Conservation (phyloP, 2,888 invertebrate species). For the Melolontha melolontha region DNA sequence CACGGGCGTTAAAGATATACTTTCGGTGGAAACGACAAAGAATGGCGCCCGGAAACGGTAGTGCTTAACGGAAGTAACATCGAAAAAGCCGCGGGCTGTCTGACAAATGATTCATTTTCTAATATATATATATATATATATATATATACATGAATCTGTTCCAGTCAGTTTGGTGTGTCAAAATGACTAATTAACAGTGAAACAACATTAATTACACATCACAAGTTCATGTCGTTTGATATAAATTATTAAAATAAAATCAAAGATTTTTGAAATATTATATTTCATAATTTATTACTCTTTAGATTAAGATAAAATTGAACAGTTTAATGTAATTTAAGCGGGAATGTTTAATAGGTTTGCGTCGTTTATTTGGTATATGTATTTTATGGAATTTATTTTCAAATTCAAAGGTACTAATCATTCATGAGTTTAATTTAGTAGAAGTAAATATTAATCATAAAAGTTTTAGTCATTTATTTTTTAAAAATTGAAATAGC, state of each 20-base stretch:
- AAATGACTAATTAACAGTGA: slow-evolving; percentile 50
- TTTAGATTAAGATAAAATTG: slow-evolving; percentile 6
- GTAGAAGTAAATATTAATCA: too few species aligned
- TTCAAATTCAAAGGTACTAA: too few species aligned
- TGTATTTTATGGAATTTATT: too few species aligned
- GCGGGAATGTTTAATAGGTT: too few species aligned
- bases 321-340: not conserved
- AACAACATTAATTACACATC: slow-evolving; percentile 41
- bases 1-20: slow-evolving; percentile 23
- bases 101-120: slow-evolving; percentile 60
- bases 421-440: too few species aligned
- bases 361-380: too few species aligned
- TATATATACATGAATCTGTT: slow-evolving; percentile 58
- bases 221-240: slow-evolving; percentile 32
- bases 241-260: slow-evolving; percentile 17
- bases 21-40: slow-evolving; percentile 38
- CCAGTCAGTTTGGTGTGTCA: slow-evolving; percentile 55
- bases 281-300: slow-evolving; percentile 7
- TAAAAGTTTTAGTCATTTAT: too few species aligned
- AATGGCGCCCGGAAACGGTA: slow-evolving; percentile 46
- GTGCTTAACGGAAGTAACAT: slow-evolving; percentile 52
- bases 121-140: slow-evolving; percentile 54
- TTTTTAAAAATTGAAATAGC: too few species aligned
- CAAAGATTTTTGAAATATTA: slow-evolving; percentile 20
- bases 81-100: slow-evolving; percentile 56